Conservation (phyloP, 2,888 invertebrate genomes). For the Harmothoe impar region DNA sequence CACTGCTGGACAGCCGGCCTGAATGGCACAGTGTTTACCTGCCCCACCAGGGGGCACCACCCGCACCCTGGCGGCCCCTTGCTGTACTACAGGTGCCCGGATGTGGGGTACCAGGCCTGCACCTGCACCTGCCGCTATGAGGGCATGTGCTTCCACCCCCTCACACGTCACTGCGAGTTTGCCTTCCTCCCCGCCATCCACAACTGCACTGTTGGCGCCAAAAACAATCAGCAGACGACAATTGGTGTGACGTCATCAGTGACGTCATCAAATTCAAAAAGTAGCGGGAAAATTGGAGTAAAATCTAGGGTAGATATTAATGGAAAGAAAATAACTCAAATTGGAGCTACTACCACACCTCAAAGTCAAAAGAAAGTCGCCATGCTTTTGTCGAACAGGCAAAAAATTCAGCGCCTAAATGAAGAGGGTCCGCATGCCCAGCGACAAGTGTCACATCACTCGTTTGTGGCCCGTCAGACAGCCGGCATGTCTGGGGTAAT, state of each 20-base stretch:
- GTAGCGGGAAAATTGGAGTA: neutral
- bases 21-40: neutral
- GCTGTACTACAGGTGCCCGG: conserved; percentile 40
- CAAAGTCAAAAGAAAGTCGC: neutral
- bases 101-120: conserved; percentile 11
- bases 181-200: conserved; percentile 24
- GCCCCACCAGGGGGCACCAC: conserved; percentile 41
- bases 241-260: neutral
- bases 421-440: neutral
- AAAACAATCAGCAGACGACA: neutral
- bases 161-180: conserved; percentile 38
- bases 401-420: neutral
- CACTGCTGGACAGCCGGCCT: neutral
- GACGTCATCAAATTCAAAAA: neutral
- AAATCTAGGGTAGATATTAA: neutral
- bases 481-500: neutral
- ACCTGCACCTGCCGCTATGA: conserved; percentile 58
- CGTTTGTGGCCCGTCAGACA: conserved; percentile 29
- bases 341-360: neutral
- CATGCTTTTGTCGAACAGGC: neutral
- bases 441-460: neutral
- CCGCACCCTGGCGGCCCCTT: conserved; percentile 28
- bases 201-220: conserved; percentile 18
- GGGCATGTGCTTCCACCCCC: conserved; percentile 50
- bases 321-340: neutral